Evolutionary conservation across 2,113 vertebrate genomes (phyloP).

Genomic region (Mastomys natalensis): DNA sequence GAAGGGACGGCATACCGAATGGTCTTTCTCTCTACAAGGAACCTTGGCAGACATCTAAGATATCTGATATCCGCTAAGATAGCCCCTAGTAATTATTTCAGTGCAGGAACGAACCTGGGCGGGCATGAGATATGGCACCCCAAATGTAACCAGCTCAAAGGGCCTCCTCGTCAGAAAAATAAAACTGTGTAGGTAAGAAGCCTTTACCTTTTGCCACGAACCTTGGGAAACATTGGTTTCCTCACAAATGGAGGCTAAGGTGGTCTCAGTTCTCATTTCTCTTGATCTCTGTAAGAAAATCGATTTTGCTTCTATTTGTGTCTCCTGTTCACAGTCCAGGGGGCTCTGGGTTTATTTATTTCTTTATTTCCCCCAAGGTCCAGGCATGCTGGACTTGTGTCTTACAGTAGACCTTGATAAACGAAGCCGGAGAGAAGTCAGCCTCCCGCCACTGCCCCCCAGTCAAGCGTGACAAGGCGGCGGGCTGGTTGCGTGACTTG

Average conservation of each 20-base stretch:
- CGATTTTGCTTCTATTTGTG: constrained; percentile 55
- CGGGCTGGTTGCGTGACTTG: constrained; percentile 86
- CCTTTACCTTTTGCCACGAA: neutral
- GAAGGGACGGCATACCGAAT: neutral
- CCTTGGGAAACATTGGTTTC: neutral
- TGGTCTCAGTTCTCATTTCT: constrained; percentile 42
- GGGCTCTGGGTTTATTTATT: constrained; percentile 68
- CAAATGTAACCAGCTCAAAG: constrained; percentile 74
- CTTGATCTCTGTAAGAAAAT: constrained; percentile 42
- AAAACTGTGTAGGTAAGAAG: neutral
- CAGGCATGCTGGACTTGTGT: neutral
- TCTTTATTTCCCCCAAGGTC: constrained; percentile 65
- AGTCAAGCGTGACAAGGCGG: constrained; percentile 83
- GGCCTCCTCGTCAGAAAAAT: constrained; percentile 7
- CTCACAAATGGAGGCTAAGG: neutral
- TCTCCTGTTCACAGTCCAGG: neutral
- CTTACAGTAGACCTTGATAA: constrained; percentile 56
- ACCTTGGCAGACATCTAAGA: neutral
- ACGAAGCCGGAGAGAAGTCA: constrained; percentile 83
- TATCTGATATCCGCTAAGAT: neutral
- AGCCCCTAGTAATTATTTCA: constrained; percentile 41
- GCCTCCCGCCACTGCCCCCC: constrained; percentile 83
- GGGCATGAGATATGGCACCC: constrained; percentile 78
- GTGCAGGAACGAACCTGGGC: constrained; percentile 61
- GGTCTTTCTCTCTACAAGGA: constrained; percentile 71